Evolutionary conservation across 2,113 vertebrate species (phyloP).

Genomic region (Aplodontia rufa): DNA sequence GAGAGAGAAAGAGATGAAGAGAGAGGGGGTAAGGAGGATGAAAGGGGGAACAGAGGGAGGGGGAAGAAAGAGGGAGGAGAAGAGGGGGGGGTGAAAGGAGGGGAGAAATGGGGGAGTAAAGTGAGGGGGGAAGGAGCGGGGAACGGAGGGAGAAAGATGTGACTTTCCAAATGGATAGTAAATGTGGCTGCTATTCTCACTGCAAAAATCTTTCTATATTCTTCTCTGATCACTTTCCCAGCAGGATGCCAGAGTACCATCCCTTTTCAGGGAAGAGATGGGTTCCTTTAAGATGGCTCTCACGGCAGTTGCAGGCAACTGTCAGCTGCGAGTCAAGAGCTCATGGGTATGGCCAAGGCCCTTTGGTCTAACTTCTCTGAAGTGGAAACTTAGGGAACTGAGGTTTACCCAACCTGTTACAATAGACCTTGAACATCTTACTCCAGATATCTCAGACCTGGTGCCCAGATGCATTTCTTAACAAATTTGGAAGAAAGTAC

Average conservation of each 20-base stretch:
- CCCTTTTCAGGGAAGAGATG: not conserved
- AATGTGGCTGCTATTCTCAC: not conserved
- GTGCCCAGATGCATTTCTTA: not conserved
- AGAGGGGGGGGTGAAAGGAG: too few relatives aligned
- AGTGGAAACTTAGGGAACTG: not conserved
- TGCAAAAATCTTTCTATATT: not conserved
- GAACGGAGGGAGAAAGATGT: not conserved
- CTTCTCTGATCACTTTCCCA: not conserved
- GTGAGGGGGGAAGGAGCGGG: too few relatives aligned
- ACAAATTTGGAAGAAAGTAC: not conserved
- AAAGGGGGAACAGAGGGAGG: too few relatives aligned
- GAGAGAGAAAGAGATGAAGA: too few relatives aligned
- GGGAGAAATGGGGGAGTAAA: too few relatives aligned
- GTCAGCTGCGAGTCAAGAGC: too few relatives aligned
- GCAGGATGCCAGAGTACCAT: not conserved
- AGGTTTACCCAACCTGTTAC: not conserved
- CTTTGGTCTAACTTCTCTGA: not conserved
- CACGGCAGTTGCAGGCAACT: not conserved
- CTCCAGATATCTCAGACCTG: not conserved
- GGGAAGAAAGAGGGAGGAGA: too few relatives aligned
- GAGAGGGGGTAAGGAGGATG: too few relatives aligned
- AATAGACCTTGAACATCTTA: not conserved
- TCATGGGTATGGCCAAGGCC: not conserved
- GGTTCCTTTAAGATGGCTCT: not conserved
- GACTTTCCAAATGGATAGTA: not conserved